Base-by-base conservation (phyloP, 2,113 vertebrate genomes). In the Salvelinus namaycush region DNA sequence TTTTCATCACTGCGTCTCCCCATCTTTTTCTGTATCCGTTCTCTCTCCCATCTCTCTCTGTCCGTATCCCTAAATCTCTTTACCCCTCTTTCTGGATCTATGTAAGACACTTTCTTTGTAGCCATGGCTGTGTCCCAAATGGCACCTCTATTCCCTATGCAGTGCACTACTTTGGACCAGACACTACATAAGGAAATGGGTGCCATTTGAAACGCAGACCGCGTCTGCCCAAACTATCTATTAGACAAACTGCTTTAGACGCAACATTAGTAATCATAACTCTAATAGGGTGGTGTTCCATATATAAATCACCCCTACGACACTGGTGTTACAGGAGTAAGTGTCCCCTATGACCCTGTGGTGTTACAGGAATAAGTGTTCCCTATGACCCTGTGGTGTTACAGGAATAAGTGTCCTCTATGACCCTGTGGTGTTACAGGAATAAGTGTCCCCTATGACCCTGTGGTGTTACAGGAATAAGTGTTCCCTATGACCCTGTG, bases 331-430 rank as follows among this genome's bases (percentile, higher is more conserved):
- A 34, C 86, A 78, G 74, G 81, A 81, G 73, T 86, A 89, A 87
- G 79, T 73, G 86, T 86, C 81, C 88, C 86, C 26, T 66, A 3
- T 9, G 8, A 9, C 11, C 84, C 87, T 76, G 81, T 78, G 77
- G 88, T 81, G 89, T 87, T 84, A 67, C 86, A 78, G 74, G 81
- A 81, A 74, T 86, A 89, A 88, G 79, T 73, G 86, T 86, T 82
- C 88, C 87, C 24, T 65, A 2, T 7, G 6, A 7, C 8, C 85
- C 87, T 76, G 81, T 77, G 76, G 89, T 81, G 89, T 88, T 84
- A 66, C 86, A 78, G 74, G 81, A 81, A 74, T 86, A 89, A 88
- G 79, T 73, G 86, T 86, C 83, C n/a, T n/a, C n/a, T n/a, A n/a
- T n/a, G n/a, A n/a, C n/a, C n/a, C n/a, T n/a, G n/a, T n/a, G n/a